These are phyloP conservation scores for Toxotes lorentzi DNA, from an alignment of 2,797 vertebrate genomes.

Conservation along the genomic window DNA sequence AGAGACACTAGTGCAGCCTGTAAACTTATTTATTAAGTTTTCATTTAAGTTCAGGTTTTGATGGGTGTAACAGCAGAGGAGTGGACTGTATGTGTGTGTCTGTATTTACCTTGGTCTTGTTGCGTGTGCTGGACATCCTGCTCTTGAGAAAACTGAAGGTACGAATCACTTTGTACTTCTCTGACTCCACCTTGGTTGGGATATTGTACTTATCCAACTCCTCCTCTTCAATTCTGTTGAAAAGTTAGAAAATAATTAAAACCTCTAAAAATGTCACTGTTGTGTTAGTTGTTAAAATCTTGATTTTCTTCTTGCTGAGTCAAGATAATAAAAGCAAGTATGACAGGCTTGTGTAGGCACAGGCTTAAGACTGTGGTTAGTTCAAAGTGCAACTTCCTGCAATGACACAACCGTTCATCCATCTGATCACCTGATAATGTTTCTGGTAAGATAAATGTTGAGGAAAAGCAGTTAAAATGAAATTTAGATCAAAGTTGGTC, in stretches of 20 bases:
- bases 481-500: conserved; percentile 7
- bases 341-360: not conserved
- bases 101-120: conserved; percentile 88
- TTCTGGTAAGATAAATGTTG: conserved; percentile 1
- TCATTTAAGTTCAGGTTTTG: not conserved
- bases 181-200: conserved; percentile 91
- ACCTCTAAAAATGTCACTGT: not conserved
- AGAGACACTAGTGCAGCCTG: not conserved
- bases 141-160: conserved; percentile 97
- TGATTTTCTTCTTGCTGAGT: conserved; percentile 2
- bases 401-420: not conserved
- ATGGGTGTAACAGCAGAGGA: not conserved
- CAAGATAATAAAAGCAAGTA: conserved; percentile 21
- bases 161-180: conserved; percentile 95
- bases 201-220: conserved; percentile 90
- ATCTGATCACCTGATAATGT: not conserved
- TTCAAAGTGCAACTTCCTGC: conserved; percentile 17
- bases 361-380: conserved; percentile 30
- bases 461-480: not conserved
- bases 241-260: not conserved
- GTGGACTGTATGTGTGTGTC: not conserved
- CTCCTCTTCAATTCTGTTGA: conserved; percentile 91
- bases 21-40: not conserved
- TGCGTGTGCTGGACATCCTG: conserved; percentile 94
- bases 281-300: conserved; percentile 15